Conservation (phyloP, 2,113 vertebrate genomes). For the Lasiurus borealis region DNA sequence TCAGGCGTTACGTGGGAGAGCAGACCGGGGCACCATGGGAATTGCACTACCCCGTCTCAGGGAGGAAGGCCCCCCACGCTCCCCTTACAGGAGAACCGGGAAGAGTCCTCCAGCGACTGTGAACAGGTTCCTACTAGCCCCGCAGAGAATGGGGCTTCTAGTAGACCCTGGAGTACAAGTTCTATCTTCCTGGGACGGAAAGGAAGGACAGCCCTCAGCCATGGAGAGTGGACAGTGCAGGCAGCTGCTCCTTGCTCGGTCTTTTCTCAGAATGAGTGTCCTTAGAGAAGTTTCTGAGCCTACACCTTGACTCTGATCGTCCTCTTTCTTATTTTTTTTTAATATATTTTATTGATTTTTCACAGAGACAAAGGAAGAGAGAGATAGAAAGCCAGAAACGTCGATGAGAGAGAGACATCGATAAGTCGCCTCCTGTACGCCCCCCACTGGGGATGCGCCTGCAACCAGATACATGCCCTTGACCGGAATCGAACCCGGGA, state of each 20-base stretch:
- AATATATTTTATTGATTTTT: no score
- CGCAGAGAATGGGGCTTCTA: slow-evolving; percentile 28
- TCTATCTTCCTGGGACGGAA: slow-evolving; percentile 36
- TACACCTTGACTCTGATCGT: neutral
- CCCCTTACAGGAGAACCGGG: no score
- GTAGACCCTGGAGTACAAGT: neutral
- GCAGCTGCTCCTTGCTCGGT: neutral
- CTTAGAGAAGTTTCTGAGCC: neutral
- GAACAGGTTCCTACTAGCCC: slow-evolving; percentile 54
- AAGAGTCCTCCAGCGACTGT: slow-evolving; percentile 70
- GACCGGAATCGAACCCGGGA: no score
- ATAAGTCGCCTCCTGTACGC: no score
- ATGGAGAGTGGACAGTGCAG: neutral
- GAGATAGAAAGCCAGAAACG: no score
- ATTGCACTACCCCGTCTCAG: neutral
- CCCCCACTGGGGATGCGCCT: no score
- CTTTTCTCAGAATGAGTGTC: neutral
- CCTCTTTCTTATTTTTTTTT: no score
- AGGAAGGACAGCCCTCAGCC: neutral
- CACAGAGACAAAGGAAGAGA: no score
- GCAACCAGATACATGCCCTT: no score
- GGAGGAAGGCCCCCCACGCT: neutral
- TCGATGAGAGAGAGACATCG: no score
- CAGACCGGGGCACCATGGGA: neutral
- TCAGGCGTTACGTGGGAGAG: neutral